Percentiles rank a stretch among this genome's conserved stretches.
Evolutionary conservation across 2,888 invertebrate genomes (phyloP).

Genomic region (Standfussiana lucernea): DNA sequence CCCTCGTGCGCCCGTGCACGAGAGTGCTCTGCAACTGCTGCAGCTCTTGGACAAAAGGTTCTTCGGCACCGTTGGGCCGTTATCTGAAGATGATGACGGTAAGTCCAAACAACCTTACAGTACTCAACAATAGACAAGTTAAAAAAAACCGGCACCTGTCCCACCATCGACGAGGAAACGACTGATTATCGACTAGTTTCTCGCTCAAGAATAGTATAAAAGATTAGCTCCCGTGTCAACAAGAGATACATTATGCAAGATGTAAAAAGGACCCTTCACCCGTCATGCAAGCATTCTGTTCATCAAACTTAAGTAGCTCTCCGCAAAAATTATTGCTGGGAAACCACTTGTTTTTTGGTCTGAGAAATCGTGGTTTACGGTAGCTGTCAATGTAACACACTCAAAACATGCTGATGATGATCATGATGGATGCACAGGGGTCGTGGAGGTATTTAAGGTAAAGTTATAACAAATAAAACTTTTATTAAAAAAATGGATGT

Average conservation of each 20-base stretch:
- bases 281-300: background rate
- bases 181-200: background rate
- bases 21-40: conserved; percentile 97
- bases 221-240: background rate
- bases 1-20: conserved; percentile 97
- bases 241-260: background rate
- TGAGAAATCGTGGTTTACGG: background rate
- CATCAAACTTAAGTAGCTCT: background rate
- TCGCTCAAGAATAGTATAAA: background rate
- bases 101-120: conserved; percentile 74
- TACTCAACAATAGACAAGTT: background rate
- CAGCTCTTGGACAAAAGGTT: conserved; percentile 98
- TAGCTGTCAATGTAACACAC: background rate
- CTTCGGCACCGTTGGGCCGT: conserved; percentile 95
- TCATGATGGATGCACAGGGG: background rate
- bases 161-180: background rate
- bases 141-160: background rate
- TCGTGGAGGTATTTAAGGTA: background rate
- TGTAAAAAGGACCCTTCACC: background rate
- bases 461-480: background rate
- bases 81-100: conserved; percentile 93
- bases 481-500: background rate
- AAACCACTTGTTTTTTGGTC: background rate
- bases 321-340: background rate
- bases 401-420: background rate